These are phyloP conservation scores for Campoplex capitator DNA, from an alignment of 2,888 invertebrate species.

Conservation along the genomic window DNA sequence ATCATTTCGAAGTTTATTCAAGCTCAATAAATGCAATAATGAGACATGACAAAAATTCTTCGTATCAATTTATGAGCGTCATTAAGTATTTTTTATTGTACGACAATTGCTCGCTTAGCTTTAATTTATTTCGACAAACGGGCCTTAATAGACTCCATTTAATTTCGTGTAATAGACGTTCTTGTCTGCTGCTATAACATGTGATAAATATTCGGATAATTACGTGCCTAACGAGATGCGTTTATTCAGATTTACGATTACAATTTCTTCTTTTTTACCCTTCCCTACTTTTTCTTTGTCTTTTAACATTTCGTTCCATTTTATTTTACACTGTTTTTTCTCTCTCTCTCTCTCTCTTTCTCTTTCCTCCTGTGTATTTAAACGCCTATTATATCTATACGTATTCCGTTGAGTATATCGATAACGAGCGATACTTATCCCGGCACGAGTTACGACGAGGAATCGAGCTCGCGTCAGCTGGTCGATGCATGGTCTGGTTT, in stretches of 20 bases:
- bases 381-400: slow-evolving; percentile 1
- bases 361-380: neutral
- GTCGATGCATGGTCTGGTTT: slow-evolving; percentile 45
- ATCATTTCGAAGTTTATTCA: neutral
- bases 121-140: slow-evolving; percentile 20
- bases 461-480: slow-evolving; percentile 50
- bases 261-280: slow-evolving; percentile 11
- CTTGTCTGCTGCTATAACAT: slow-evolving; percentile 1
- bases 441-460: slow-evolving; percentile 34
- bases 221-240: slow-evolving; percentile 48
- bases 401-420: slow-evolving; percentile 48
- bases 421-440: slow-evolving; percentile 57
- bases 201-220: slow-evolving; percentile 51
- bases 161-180: slow-evolving; percentile 12
- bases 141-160: slow-evolving; percentile 32
- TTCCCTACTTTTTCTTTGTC: slow-evolving; percentile 29
- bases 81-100: neutral
- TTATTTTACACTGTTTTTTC: slow-evolving; percentile 4
- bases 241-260: slow-evolving; percentile 51
- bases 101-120: neutral
- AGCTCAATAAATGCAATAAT: neutral
- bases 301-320: slow-evolving; percentile 24
- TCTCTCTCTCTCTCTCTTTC: slow-evolving; percentile 13
- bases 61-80: neutral
- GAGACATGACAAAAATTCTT: neutral